These are phyloP conservation scores for Montifringilla adamsi DNA, from an alignment of 2,113 vertebrate species.

Conservation along the genomic window DNA sequence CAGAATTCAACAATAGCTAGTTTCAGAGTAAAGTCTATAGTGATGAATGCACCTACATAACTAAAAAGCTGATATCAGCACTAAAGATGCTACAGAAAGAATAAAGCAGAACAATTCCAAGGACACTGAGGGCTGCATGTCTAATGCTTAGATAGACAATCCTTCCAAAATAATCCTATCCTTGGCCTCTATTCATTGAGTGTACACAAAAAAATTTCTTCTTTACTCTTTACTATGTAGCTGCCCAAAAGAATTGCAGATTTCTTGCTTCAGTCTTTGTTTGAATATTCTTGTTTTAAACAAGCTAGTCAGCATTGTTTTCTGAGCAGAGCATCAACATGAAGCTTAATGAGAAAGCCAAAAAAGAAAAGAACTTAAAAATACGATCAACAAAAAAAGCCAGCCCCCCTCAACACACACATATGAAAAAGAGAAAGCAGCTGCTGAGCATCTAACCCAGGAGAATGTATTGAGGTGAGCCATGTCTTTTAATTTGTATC, in stretches of 20 bases:
- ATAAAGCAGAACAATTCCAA: not conserved
- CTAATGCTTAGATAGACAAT: not conserved
- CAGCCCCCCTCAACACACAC: accelerated
- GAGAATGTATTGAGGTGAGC: not conserved
- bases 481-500: not conserved
- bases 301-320: not conserved
- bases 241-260: not conserved
- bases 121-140: not conserved
- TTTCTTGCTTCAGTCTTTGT: not conserved
- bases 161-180: not conserved
- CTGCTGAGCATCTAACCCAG: not conserved
- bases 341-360: not conserved
- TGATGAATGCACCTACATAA: not conserved
- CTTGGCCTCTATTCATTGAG: not conserved
- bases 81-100: not conserved
- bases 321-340: not conserved
- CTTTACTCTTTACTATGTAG: not conserved
- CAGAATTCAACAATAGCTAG: not conserved
- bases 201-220: not conserved
- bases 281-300: not conserved
- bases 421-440: not conserved
- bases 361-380: not conserved
- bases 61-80: not conserved
- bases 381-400: accelerated
- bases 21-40: not conserved